Evolutionary conservation across 2,888 invertebrate genomes (phyloP), one percentile per base, ranked within the genome.

Genomic region (Chromoteleia sp.): DNA sequence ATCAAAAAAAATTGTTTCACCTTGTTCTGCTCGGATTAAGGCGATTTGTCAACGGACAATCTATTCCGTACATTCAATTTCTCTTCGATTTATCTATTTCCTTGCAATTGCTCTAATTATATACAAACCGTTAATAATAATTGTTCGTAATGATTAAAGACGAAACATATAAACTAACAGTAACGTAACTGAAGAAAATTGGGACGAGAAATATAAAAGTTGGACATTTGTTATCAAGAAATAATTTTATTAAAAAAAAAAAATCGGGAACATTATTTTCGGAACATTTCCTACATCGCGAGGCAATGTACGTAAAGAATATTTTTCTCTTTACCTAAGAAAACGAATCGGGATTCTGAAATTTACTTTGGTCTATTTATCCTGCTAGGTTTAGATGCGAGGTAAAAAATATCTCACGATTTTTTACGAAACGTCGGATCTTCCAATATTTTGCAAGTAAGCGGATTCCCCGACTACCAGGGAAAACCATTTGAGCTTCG

Each of bases 391-490:
- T 56, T 45, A 56, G 45, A 68, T 33, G 56, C 6, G 19, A 25
- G 45, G 45, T 56, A 68, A 68, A 68, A 68, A 68, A 52, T 68
- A 56, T 41, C 68, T 10, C 5, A 39, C 56, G 19, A 54, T 43
- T 54, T 68, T 54, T 65, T 65, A 21, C 30, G 25, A 70, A 48
- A 21, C 29, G 70, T 36, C 21, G 48, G 58, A 58, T 58, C 70
- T 33, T 70, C 48, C 70, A 70, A 58, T 70, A 70, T 70, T 70
- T 70, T 58, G 58, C 58, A 36, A 48, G 58, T 70, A 70, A 70
- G 58, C 70, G 70, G 70, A 70, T 70, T 58, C 58, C 7, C 14
- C 52, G 21, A 39, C 14, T 52, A 15, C 15, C 25, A 30, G 48
- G 48, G 39, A 45, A 48, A 56, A 58, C 58, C 70, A 39, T 58